Evolutionary conservation across 2,888 invertebrate species (phyloP), one percentile per base, ranked within the genome.

Genomic region (Choreutis nemorana): DNA sequence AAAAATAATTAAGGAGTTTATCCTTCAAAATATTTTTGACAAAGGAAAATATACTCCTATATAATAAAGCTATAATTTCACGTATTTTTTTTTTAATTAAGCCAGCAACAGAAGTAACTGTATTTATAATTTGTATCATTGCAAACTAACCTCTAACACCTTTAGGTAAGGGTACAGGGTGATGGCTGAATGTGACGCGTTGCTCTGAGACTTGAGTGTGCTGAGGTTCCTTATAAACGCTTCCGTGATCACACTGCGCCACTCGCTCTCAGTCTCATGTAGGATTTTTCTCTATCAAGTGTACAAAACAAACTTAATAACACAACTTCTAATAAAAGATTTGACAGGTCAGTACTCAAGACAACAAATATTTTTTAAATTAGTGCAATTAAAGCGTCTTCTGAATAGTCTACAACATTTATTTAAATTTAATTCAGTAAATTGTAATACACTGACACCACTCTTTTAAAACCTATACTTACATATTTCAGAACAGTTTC

Each of bases 161-260:
- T 81, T 82, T 4, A 93, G 70, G 55, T 87, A 93, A 0, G 92
- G 91, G 48, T 85, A 83, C n/a, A 89, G 65, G 10, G 82, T 82
- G 45, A 87, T 79, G 27, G 81, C 81, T 10, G 68, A 67, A 33
- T 81, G 79, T 1, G 81, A 75, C 2, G 81, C 81, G 23, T 70
- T 64, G 32, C 83, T 77, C 50, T 86, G 84, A 1, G 85, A 82
- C 32, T 83, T 81, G 29, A 92, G 60, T 1, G 84, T 78, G 32
- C 82, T 70, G 23, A 93, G 55, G 57, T 92, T 89, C n/a, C 87
- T 81, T 2, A 79, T 57, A 37, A 93, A 87, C 1, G 89, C 87
- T 24, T 81, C 67, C 1, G 60, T 53, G 12, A 91, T 84, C 22
- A 79, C 71, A 5, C 61, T 55, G 28, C 82, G 83, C 94, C 94